Evolutionary conservation across 1,140 invertebrate genomes (phyloP).

Genomic region (Schmidtea mediterranea): DNA sequence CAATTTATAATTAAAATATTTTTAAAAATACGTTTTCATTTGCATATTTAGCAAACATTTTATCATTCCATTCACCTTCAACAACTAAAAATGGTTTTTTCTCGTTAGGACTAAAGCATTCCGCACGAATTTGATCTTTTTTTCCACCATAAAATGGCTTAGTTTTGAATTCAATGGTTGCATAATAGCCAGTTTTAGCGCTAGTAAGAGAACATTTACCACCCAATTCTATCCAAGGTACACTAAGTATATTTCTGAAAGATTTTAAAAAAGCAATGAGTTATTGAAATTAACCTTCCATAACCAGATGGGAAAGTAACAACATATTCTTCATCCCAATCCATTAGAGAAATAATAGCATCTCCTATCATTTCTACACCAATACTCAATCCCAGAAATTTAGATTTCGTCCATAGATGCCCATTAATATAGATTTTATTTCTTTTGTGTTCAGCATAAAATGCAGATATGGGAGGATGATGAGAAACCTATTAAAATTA

Average conservation of each 20-base stretch:
- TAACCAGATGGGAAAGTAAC: constrained; percentile 83
- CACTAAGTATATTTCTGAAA: constrained; percentile 28
- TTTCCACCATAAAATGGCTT: constrained; percentile 34
- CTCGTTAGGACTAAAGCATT: constrained; percentile 36
- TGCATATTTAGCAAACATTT: constrained; percentile 55
- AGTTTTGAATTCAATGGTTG: constrained; percentile 30
- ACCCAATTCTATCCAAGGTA: constrained; percentile 32
- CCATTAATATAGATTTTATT: constrained; percentile 68
- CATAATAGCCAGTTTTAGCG: constrained; percentile 29
- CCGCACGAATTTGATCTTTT: constrained; percentile 27
- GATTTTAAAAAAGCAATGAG: too few relatives aligned
- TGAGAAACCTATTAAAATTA: constrained; percentile 26
- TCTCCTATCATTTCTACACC: constrained; percentile 34
- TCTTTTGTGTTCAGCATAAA: constrained; percentile 72
- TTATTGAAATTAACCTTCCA: constrained; percentile 35
- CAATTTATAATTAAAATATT: constrained; percentile 29
- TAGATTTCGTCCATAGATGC: constrained; percentile 87
- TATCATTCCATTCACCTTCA: constrained; percentile 78
- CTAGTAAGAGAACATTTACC: constrained; percentile 27
- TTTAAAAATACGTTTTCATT: constrained; percentile 31
- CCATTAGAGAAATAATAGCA: constrained; percentile 42
- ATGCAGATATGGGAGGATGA: constrained; percentile 40
- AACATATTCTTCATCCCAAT: constrained; percentile 63
- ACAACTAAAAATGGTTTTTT: constrained; percentile 63
- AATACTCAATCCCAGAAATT: constrained; percentile 77